Conservation (phyloP, 1,140 invertebrate species). For the Drosophila pallidifrons region DNA sequence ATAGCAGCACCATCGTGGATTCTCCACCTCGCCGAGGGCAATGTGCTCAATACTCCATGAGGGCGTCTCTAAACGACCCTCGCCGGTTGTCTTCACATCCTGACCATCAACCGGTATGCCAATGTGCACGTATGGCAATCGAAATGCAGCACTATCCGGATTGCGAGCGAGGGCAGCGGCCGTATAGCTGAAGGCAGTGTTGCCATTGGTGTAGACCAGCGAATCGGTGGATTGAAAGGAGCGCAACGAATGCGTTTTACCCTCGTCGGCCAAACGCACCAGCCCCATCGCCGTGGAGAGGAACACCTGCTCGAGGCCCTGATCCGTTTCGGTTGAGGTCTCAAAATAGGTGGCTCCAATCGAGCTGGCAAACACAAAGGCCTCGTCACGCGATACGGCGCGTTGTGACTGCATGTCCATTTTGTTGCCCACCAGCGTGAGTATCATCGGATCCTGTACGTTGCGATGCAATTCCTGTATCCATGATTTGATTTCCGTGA, state of each 20-base stretch:
- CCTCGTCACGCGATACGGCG: conserved; percentile 89
- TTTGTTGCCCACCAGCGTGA: conserved; percentile 95
- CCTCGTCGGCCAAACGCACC: conserved; percentile 85
- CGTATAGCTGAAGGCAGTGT: conserved; percentile 70
- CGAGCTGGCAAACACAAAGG: conserved; percentile 90
- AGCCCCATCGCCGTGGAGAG: conserved; percentile 88
- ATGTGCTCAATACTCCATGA: conserved; percentile 87
- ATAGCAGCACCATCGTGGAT: conserved; percentile 87
- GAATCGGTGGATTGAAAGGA: conserved; percentile 86
- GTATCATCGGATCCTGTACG: conserved; percentile 90
- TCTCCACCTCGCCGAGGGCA: conserved; percentile 87
- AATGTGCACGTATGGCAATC: conserved; percentile 74
- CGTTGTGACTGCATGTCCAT: conserved; percentile 89
- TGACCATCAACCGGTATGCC: conserved; percentile 83
- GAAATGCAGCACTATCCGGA: conserved; percentile 59
- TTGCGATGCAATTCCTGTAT: conserved; percentile 92
- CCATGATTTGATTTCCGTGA: conserved; percentile 92
- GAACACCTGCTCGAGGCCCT: conserved; percentile 90
- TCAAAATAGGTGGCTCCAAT: conserved; percentile 95
- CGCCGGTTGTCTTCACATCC: conserved; percentile 86
- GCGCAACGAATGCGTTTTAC: conserved; percentile 85
- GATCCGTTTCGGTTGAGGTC: conserved; percentile 91
- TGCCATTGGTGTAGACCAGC: conserved; percentile 76
- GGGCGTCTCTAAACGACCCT: conserved; percentile 86
- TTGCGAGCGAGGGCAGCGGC: conserved; percentile 54